These are phyloP conservation scores for Myotis vivesi DNA, from an alignment of 2,797 vertebrate genomes.

Conservation along the genomic window DNA sequence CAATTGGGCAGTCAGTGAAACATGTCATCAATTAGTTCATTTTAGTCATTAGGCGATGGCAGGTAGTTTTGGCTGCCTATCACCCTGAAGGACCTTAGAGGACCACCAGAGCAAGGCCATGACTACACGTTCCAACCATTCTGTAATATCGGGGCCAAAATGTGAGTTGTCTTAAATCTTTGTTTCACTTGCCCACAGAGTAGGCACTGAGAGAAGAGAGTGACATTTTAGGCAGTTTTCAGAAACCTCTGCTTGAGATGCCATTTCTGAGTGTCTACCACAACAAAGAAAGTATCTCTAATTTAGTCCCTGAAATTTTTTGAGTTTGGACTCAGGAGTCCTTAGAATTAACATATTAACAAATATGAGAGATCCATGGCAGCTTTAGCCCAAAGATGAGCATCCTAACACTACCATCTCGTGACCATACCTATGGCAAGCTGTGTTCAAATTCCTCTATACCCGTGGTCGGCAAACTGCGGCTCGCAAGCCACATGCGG, in stretches of 20 bases:
- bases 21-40: not conserved
- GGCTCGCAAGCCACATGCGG: no score
- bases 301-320: not conserved
- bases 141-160: constrained; percentile 41
- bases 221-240: constrained; percentile 18
- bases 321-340: not conserved
- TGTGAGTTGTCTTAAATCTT: not conserved
- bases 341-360: not conserved
- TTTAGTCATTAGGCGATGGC: not conserved
- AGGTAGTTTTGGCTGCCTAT: not conserved
- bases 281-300: not conserved
- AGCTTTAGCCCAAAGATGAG: not conserved
- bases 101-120: not conserved
- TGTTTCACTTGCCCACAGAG: not conserved
- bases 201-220: not conserved
- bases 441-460: not conserved
- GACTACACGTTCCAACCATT: constrained; percentile 39
- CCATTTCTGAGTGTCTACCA: not conserved
- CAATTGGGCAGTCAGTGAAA: not conserved
- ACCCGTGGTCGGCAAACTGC: no score
- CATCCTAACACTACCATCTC: not conserved
- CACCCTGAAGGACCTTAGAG: constrained; percentile 1
- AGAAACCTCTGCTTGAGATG: not conserved
- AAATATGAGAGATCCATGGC: not conserved
- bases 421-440: not conserved